Percentiles rank a stretch among this genome's conserved stretches.
Conservation (phyloP, 1,140 invertebrate species). For the Procambarus virginalis region DNA sequence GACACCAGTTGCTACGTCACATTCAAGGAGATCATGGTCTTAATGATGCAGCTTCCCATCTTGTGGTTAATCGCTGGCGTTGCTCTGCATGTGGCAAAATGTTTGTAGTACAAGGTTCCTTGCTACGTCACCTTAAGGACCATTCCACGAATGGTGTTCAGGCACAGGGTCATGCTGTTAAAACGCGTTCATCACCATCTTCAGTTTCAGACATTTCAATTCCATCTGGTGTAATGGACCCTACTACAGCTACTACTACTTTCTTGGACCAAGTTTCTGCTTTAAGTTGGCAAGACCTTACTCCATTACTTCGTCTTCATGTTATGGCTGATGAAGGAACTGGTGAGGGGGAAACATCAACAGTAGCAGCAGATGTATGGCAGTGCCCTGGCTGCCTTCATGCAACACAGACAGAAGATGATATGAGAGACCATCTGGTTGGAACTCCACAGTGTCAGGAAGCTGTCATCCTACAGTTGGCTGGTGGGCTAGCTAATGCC, state of each 20-base stretch:
- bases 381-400: conserved; percentile 53
- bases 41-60: conserved; percentile 24
- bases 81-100: conserved; percentile 56
- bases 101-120: conserved; percentile 41
- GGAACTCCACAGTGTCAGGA: conserved; percentile 47
- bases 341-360: conserved; percentile 28
- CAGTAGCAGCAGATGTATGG: conserved; percentile 51
- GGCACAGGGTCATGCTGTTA: conserved; percentile 49
- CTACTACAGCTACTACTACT: conserved; percentile 33
- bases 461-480: conserved; percentile 52
- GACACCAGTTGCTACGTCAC: conserved; percentile 34
- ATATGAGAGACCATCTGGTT: conserved; percentile 56
- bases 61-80: conserved; percentile 51
- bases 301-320: conserved; percentile 45
- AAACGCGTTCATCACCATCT: conserved; percentile 38
- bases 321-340: conserved; percentile 28
- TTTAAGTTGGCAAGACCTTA: conserved; percentile 58
- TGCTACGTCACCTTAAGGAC: conserved; percentile 45
- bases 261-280: conserved; percentile 50
- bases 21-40: conserved; percentile 41
- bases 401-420: conserved; percentile 58
- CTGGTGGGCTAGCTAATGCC: conserved; percentile 41
- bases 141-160: conserved; percentile 46
- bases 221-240: conserved; percentile 6
- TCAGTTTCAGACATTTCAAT: conserved; percentile 3